phyloP scores from a whole-genome alignment of 2,797 vertebrate genomes.

The Emys orbicularis region DNA sequence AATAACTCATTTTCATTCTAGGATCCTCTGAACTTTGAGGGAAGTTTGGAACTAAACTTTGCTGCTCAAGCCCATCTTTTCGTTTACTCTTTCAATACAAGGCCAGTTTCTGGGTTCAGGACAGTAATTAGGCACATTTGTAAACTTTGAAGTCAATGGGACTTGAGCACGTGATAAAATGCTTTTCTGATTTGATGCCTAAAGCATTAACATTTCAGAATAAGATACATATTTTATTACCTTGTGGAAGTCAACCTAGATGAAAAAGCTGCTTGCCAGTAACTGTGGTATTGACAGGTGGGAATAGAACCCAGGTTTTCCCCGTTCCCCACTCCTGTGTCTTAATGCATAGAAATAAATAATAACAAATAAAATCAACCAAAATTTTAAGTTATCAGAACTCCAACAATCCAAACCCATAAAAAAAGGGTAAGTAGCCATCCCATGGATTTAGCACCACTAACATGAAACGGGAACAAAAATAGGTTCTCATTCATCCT shows the following conservation, averaged over 20 bases:
- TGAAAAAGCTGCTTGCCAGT: neutral
- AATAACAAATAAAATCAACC: constrained; percentile 1
- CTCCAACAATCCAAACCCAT: neutral
- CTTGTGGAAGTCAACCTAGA: neutral
- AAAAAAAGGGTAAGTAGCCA: neutral
- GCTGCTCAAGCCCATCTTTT: neutral
- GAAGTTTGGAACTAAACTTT: neutral
- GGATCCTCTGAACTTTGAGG: neutral
- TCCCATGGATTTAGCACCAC: neutral
- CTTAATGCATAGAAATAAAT: constrained; percentile 17
- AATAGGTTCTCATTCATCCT: constrained; percentile 15
- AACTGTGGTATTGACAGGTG: neutral
- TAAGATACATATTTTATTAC: neutral
- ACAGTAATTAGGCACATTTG: neutral
- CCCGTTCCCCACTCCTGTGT: neutral
- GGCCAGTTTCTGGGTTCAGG: neutral
- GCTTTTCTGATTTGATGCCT: neutral
- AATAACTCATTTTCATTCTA: neutral
- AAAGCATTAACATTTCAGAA: neutral
- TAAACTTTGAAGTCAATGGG: neutral
- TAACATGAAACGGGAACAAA: neutral
- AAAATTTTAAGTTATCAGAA: neutral
- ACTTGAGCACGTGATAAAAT: neutral
- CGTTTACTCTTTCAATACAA: neutral
- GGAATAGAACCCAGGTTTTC: neutral